These are phyloP conservation scores for Azemiops feae DNA, from an alignment of 2,113 vertebrate genomes.

Conservation along the genomic window DNA sequence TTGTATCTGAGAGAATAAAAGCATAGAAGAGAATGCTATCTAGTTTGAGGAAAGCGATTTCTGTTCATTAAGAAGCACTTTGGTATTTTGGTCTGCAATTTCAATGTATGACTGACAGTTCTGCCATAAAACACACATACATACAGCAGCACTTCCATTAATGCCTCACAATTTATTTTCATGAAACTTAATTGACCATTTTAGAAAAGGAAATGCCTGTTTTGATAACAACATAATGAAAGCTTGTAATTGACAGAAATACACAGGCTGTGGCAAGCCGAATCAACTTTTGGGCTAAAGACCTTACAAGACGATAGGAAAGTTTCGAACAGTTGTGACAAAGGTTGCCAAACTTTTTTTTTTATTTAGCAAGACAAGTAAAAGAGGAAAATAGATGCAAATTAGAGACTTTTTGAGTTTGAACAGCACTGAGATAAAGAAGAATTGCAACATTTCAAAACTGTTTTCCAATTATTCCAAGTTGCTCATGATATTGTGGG, in stretches of 20 bases:
- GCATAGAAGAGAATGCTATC: constrained; percentile 34
- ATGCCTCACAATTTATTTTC: constrained; percentile 65
- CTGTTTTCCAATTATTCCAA: constrained; percentile 47
- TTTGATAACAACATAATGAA: constrained; percentile 70
- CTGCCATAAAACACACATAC: constrained; percentile 29
- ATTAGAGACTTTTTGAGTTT: constrained; percentile 22
- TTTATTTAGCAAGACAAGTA: constrained; percentile 17
- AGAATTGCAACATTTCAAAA: constrained; percentile 25
- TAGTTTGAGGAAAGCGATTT: constrained; percentile 62
- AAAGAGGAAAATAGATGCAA: constrained; percentile 33
- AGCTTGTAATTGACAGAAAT: constrained; percentile 69
- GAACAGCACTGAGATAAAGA: constrained; percentile 43
- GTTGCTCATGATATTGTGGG: constrained; percentile 35
- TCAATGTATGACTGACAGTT: constrained; percentile 50
- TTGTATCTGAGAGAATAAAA: constrained; percentile 32
- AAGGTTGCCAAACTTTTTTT: constrained; percentile 40
- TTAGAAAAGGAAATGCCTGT: constrained; percentile 65
- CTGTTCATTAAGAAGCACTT: constrained; percentile 66
- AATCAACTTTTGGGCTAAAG: constrained; percentile 66
- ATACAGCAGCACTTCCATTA: constrained; percentile 44
- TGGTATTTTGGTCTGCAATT: constrained; percentile 52
- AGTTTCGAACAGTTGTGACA: constrained; percentile 46
- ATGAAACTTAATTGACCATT: constrained; percentile 69
- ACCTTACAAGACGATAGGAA: constrained; percentile 41
- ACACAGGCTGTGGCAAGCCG: constrained; percentile 46